Evolutionary conservation across 1,140 invertebrate species (phyloP), one percentile per base, ranked within the genome.

Genomic region (Drosophila seguyi): DNA sequence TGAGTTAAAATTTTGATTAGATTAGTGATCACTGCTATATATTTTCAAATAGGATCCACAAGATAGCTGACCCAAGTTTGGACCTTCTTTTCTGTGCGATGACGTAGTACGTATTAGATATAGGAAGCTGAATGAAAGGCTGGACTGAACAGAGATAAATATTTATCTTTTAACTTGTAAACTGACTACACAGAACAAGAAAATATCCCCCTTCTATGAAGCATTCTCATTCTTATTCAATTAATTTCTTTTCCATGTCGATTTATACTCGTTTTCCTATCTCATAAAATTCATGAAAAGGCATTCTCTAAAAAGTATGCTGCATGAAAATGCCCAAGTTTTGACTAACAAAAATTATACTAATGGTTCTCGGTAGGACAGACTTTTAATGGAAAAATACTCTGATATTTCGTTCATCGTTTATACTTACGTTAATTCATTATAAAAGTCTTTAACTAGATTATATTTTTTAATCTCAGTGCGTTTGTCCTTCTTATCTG

Each of bases 11-110:
- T 58, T 1, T 25, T 34, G 65, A 72, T 72, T 71, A 71, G 68
- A 72, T 71, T 69, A 27, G 25, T 47, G 27, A 39, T 69, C 68
- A 31, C n/a, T 34, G 61, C 27, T 14, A 41, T 52, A 66, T 44
- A 45, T 41, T 71, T 57, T 31, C 6, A 27, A n/a, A 38, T 48
- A 34, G 3, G 29, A 38, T 57, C 41, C 45, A 67, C 44, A 68
- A 45, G 57, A 66, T 45, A 62, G 8, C 7, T 11, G 7, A 0
- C 16, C 11, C 20, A 8, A 6, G 18, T 6, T 42, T 20, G 7
- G 13, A 47, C 14, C 18, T 55, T 55, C 1, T n/a, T 29, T 29
- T 18, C 3, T 25, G 6, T 11, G 27, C 13, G 3, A 27, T 50
- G 45, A 65, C 44, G 45, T 50, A 25, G 31, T 6, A 14, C 2